Conservation (phyloP, 2,113 vertebrate species). For the Emydura subglobosa region DNA sequence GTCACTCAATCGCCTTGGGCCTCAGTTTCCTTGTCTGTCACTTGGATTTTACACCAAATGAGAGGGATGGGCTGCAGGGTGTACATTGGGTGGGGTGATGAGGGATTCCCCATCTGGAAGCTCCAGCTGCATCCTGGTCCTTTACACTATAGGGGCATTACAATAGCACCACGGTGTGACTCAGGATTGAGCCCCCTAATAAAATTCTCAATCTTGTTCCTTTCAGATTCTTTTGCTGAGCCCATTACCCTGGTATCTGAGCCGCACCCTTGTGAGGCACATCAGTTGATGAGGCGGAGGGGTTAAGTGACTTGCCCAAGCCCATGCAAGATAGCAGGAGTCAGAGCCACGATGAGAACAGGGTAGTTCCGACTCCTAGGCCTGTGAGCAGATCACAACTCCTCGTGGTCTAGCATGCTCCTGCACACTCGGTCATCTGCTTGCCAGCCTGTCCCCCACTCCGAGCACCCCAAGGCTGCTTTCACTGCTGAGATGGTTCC, state of each 20-base stretch:
- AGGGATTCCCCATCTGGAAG: background rate
- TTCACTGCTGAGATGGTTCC: background rate
- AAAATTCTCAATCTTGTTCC: background rate
- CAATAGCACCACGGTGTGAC: background rate
- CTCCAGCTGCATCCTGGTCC: background rate
- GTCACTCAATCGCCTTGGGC: background rate
- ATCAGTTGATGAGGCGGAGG: background rate
- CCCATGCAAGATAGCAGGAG: background rate
- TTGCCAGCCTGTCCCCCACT: background rate
- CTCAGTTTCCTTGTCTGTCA: background rate
- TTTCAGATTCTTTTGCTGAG: background rate
- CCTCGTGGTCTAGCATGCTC: background rate
- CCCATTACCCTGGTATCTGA: background rate
- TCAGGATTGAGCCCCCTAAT: background rate
- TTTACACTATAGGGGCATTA: background rate
- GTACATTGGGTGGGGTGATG: background rate
- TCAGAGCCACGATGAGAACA: rapidly evolving
- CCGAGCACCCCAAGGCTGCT: background rate
- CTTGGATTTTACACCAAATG: background rate
- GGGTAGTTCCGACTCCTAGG: background rate
- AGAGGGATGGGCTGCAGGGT: background rate
- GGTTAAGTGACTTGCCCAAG: rapidly evolving
- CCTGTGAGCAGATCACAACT: background rate
- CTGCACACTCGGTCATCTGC: background rate
- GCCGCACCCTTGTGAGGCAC: background rate